phyloP scores from a whole-genome alignment of 2,113 vertebrate genomes.

The Carollia perspicillata region DNA sequence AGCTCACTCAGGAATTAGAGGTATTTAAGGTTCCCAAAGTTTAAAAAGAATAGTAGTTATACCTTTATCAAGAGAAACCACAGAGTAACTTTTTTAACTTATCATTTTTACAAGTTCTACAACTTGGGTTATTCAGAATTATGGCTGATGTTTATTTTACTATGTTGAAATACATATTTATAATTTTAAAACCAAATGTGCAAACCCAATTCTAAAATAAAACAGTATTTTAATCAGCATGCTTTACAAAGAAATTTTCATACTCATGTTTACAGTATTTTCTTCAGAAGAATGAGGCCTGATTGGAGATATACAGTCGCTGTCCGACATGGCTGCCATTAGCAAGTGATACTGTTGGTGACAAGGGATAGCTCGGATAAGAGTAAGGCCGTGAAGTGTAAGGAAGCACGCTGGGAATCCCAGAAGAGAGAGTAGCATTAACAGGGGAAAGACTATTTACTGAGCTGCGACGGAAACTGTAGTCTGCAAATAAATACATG shows the following conservation, averaged over 20 bases:
- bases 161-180: constrained; percentile 62
- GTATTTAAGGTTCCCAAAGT: constrained; percentile 49
- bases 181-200: constrained; percentile 74
- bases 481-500: constrained; percentile 73
- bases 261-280: constrained; percentile 56
- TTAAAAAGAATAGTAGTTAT: constrained; percentile 61
- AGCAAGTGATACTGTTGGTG: constrained; percentile 75
- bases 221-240: constrained; percentile 67
- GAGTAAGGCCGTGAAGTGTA: constrained; percentile 73
- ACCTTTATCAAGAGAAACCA: constrained; percentile 56
- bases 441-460: constrained; percentile 78
- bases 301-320: constrained; percentile 81
- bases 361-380: constrained; percentile 72
- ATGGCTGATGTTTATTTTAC: constrained; percentile 53
- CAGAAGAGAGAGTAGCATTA: constrained; percentile 69
- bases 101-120: constrained; percentile 60
- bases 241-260: constrained; percentile 65
- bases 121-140: constrained; percentile 58
- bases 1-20: constrained; percentile 53
- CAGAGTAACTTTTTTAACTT: constrained; percentile 52
- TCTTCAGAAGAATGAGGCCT: constrained; percentile 82
- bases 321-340: constrained; percentile 78
- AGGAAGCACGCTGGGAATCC: constrained; percentile 63
- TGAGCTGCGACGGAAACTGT: constrained; percentile 70
- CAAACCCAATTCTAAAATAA: constrained; percentile 76